Base-by-base conservation (phyloP, 2,113 vertebrate genomes). In the Rhynchomys soricoides region DNA sequence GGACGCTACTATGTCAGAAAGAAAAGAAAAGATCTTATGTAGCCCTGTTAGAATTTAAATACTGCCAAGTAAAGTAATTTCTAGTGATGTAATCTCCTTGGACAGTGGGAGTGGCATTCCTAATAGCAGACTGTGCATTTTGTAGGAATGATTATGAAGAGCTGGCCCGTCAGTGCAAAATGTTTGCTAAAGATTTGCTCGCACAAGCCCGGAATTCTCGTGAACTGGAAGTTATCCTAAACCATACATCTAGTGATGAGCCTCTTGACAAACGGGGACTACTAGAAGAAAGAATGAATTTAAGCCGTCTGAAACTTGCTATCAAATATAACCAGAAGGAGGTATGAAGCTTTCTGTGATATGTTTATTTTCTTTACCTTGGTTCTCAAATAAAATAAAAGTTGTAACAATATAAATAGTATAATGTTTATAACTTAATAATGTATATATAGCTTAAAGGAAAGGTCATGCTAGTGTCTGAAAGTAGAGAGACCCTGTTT, bases 241-340 rank as follows among this genome's bases (percentile, higher is more conserved):
- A 99, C 97, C 99, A 99, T 96, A 99, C 99, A 3, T 99, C 99
- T 95, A 99, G 96, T 2, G 99, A 99, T 95, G 99, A 99, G 66
- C 99, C 99, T 0, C 95, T 99, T 50, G 98, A 99, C 98, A 99
- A 99, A 98, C 98, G 99, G 89, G 99, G 99, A 52, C 97, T 99
- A 59, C 91, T 99, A 98, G 99, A 99, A 98, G 99, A 99, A 96
- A 99, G 99, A 90, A 99, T 99, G 99, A 99, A 99, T 97, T 98
- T 99, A 97, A 99, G 99, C 97, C 99, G 99, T 82, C 99, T 99
- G 95, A 99, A 99, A 98, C 99, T 99, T 88, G 99, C 99, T 94
- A 99, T 99, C 98, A 99, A 99, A 96, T 99, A 99, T 98, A 99
- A 99, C 98, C 99, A 99, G 97, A 99, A 99, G 97, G 99, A 99